Conservation (phyloP, 2,113 vertebrate species). For the Neodontobutis hainanensis region DNA sequence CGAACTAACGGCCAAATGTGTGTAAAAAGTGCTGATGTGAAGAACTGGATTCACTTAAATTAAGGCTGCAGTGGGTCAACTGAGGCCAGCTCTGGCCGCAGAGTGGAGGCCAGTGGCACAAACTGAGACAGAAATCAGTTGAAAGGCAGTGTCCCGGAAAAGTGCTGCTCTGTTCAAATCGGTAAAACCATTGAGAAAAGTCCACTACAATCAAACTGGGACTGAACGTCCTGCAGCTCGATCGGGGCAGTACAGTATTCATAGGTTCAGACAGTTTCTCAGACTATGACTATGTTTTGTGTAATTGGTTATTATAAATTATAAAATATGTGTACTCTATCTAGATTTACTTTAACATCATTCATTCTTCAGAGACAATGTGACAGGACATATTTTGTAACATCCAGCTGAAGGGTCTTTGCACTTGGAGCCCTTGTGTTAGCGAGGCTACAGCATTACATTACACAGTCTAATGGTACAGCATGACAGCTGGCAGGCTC, state of each 20-base stretch:
- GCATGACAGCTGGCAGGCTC: slow-evolving; percentile 17
- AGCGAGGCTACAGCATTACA: slow-evolving; percentile 5
- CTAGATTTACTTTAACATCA: background rate
- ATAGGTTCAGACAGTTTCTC: background rate
- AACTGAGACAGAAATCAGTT: slow-evolving; percentile 9
- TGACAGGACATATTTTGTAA: slow-evolving; percentile 3
- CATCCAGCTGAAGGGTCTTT: background rate
- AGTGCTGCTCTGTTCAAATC: slow-evolving; percentile 29
- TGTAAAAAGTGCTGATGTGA: slow-evolving; percentile 33
- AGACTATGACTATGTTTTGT: no score
- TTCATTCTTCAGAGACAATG: background rate
- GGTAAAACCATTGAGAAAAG: slow-evolving; percentile 3
- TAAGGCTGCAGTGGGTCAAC: slow-evolving; percentile 14
- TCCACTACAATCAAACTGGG: background rate
- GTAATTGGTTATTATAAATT: background rate
- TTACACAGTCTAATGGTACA: slow-evolving; percentile 10
- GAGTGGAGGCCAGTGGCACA: slow-evolving; percentile 9
- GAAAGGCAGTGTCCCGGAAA: slow-evolving; percentile 30
- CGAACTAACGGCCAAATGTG: slow-evolving; percentile 17
- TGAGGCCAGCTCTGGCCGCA: background rate
- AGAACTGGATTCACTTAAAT: slow-evolving; percentile 33
- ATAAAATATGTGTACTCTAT: background rate
- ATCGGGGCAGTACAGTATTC: background rate
- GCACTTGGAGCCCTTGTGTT: background rate
- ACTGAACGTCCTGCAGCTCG: slow-evolving; percentile 3